A percentile compares a stretch with the other conserved stretches of the same genome.
Conservation (phyloP, 2,888 invertebrate genomes). For the Hofmannophila pseudospretella region DNA sequence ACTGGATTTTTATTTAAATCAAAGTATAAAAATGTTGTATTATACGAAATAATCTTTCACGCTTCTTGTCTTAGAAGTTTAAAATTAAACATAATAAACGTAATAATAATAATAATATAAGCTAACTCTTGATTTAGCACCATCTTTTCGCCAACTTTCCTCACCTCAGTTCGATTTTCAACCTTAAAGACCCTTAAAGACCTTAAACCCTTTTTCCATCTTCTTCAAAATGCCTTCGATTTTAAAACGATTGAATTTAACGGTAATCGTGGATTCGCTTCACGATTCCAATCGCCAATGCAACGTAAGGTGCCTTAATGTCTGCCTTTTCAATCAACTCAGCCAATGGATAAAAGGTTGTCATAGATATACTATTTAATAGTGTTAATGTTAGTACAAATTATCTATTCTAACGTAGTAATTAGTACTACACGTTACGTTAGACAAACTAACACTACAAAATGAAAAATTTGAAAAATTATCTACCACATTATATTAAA, state of each 20-base stretch:
- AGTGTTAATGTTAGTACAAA: constrained; percentile 31
- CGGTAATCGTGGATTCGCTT: too few relatives aligned
- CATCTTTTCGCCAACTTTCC: constrained; percentile 10
- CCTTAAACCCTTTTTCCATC: constrained; percentile 15
- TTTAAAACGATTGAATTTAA: too few relatives aligned
- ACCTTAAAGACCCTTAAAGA: constrained; percentile 2
- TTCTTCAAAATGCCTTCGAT: not conserved
- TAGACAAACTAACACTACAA: constrained; percentile 10
- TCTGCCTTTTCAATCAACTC: too few relatives aligned
- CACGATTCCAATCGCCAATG: too few relatives aligned
- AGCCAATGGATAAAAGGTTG: constrained; percentile 15
- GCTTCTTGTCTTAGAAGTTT: not conserved
- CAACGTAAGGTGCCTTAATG: too few relatives aligned
- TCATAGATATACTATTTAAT: constrained; percentile 7
- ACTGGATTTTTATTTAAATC: constrained; percentile 3
- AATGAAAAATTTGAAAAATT: constrained; percentile 5
- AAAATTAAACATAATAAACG: constrained; percentile 6
- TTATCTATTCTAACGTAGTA: constrained; percentile 34
- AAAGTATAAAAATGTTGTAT: constrained; percentile 6
- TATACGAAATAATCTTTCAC: constrained; percentile 2
- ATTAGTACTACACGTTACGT: constrained; percentile 32
- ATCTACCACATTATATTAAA: constrained; percentile 5
- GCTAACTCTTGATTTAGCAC: constrained; percentile 11
- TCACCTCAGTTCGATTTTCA: constrained; percentile 1
- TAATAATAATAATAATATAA: constrained; percentile 6